phyloP scores from a whole-genome alignment of 37 sponge, comb jelly and placozoan species.

The Lycopodina hypogea region DNA sequence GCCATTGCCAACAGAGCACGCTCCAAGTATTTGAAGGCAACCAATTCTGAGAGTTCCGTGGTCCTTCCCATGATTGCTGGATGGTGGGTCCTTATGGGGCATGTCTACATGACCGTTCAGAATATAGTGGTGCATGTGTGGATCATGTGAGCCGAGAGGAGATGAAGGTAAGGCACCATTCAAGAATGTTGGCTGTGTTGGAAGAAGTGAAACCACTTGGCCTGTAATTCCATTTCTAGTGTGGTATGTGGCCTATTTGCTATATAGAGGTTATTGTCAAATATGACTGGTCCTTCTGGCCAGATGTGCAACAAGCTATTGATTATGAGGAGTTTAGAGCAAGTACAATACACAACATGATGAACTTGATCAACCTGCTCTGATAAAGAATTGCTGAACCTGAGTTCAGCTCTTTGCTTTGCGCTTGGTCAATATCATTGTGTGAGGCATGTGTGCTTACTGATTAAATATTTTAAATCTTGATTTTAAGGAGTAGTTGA shows the following conservation, averaged over 20 bases:
- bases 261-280: background rate
- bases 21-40: background rate
- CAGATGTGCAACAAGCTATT: too few relatives aligned
- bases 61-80: slow-evolving; percentile 73
- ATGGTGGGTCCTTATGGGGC: slow-evolving; percentile 91
- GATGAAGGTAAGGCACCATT: slow-evolving; percentile 67
- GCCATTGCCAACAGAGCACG: slow-evolving; percentile 67
- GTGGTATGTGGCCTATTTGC: slow-evolving; percentile 5
- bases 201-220: slow-evolving; percentile 66
- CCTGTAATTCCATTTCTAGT: slow-evolving; percentile 76
- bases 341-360: too few relatives aligned
- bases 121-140: slow-evolving; percentile 77
- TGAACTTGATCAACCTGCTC: too few relatives aligned
- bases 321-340: too few relatives aligned
- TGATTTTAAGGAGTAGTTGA: too few relatives aligned
- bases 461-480: too few relatives aligned
- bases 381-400: too few relatives aligned
- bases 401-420: too few relatives aligned
- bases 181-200: slow-evolving; percentile 46
- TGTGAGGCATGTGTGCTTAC: too few relatives aligned
- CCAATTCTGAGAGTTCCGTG: background rate
- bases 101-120: slow-evolving; percentile 78
- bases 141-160: slow-evolving; percentile 68
- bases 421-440: too few relatives aligned
- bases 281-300: too few relatives aligned